Evolutionary conservation across 1,140 invertebrate species (phyloP), one percentile per base, ranked within the genome.

Genomic region (Mactra quadrangularis): DNA sequence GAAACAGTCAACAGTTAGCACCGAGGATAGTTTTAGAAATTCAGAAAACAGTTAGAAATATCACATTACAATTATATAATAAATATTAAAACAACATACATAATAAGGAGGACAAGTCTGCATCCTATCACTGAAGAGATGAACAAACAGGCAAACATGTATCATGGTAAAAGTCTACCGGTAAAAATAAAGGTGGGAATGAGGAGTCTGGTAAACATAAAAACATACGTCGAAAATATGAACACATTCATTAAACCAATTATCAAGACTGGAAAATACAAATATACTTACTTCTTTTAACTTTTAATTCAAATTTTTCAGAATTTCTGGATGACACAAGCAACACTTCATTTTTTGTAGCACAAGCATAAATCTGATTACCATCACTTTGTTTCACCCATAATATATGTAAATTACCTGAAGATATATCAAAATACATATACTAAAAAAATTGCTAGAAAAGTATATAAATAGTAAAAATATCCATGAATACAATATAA

Each of bases 351-450:
- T 75, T 75, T 17, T 25, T 45, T 25, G 71, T 59, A 38, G 52
- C 52, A 60, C 71, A 75, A 3, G 33, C 52, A 22, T 59, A 75
- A 19, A 38, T 38, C 19, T 45, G 45, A n/a, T 29, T 35, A 59
- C 17, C 60, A 25, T 75, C 71, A n/a, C 52, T 33, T 31, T 11
- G 19, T 27, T 60, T 55, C 2, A 53, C 35, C 71, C 71, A 75
- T 27, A 75, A 55, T 22, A 75, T 41, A 27, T 75, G 71, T 0
- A 75, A 41, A 25, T 33, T 41, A 3, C 71, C 71, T 75, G 55
- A 7, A 75, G 33, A 25, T 41, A 2, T 22, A n/a, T n/a, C 19
- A 47, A 9, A 47, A 47, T 47, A 47, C 9, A 9, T 47, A 19
- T 19, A 47, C 19, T 47, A 47, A 47, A 11, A 11, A 19, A 9